Evolutionary conservation across 1,140 invertebrate genomes (phyloP), one percentile per base, ranked within the genome.

Genomic region (Papilio helenus): DNA sequence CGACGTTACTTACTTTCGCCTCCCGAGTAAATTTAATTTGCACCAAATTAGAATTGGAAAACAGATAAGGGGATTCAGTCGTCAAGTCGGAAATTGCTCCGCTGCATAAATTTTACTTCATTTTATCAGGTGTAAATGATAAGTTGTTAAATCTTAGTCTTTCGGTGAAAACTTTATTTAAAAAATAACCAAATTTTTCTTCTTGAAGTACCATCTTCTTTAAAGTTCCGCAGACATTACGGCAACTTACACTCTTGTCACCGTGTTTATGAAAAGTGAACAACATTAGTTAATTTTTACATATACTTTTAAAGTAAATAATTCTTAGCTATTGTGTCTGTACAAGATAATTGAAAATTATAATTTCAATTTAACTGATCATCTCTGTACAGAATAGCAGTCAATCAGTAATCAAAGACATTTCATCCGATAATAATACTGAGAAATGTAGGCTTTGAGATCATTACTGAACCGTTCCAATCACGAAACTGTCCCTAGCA

Each of bases 11-110:
- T 29, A 68, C 58, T 68, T 68, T 68, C 61, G 12, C 61, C 34
- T 68, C 61, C 34, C 29, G 26, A 68, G 61, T 68, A 68, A 68
- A 68, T 29, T 68, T 68, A 68, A 68, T 68, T 68, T 68, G 61
- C 61, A 29, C 61, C 26, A 26, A 9, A 68, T 68, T 68, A 68
- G 61, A 68, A 68, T 68, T 68, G 61, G 61, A 68, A 68, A 68
- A 68, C 61, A 68, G 61, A 68, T 68, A 29, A 68, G 12, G 61
- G 16, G 26, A 34, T 68, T 29, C 61, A 68, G 23, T 68, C 61
- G 26, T 68, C 12, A 68, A 29, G 61, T 68, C 61, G 61, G 61
- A 68, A 68, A 68, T 68, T 68, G 14, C 26, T 68, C 61, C 14
- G 23, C 61, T 68, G 61, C 26, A 68, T 68, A 68, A 68, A 68